phyloP scores from a whole-genome alignment of 2,888 invertebrate genomes.

The Prosapia bicincta region DNA sequence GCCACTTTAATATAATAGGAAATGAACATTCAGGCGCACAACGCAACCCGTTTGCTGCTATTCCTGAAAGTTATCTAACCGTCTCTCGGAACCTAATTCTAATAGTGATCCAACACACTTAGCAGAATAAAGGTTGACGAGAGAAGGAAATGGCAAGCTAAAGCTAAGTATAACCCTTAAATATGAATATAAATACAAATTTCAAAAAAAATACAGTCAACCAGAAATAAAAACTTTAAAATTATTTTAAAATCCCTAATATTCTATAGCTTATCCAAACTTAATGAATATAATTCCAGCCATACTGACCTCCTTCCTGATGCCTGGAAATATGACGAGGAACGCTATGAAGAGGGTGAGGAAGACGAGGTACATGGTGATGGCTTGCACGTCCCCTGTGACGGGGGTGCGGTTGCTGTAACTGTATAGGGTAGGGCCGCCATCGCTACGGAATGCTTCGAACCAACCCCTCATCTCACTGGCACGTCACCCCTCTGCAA shows the following conservation, averaged over 20 bases:
- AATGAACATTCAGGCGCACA: no score
- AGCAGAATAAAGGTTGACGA: no score
- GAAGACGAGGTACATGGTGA: slow-evolving; percentile 82
- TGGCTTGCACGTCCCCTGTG: slow-evolving; percentile 85
- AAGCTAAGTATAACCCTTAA: no score
- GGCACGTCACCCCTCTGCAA: background rate
- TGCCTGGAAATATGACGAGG: slow-evolving; percentile 93
- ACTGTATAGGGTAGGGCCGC: slow-evolving; percentile 94
- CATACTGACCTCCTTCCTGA: slow-evolving; percentile 78
- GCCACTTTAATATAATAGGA: no score
- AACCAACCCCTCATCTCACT: slow-evolving; percentile 87
- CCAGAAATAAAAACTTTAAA: background rate
- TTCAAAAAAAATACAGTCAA: background rate
- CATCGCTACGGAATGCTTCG: slow-evolving; percentile 94
- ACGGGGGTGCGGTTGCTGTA: slow-evolving; percentile 94
- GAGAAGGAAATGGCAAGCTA: no score
- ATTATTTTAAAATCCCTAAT: background rate
- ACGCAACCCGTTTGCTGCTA: no score
- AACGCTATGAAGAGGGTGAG: slow-evolving; percentile 91
- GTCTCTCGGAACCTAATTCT: no score
- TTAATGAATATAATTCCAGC: background rate
- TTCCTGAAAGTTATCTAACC: no score
- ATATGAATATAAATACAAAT: no score
- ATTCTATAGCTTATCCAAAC: background rate
- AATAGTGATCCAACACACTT: no score